Conservation (phyloP, 2,888 invertebrate species). For the Lordiphosa andalusiaca region DNA sequence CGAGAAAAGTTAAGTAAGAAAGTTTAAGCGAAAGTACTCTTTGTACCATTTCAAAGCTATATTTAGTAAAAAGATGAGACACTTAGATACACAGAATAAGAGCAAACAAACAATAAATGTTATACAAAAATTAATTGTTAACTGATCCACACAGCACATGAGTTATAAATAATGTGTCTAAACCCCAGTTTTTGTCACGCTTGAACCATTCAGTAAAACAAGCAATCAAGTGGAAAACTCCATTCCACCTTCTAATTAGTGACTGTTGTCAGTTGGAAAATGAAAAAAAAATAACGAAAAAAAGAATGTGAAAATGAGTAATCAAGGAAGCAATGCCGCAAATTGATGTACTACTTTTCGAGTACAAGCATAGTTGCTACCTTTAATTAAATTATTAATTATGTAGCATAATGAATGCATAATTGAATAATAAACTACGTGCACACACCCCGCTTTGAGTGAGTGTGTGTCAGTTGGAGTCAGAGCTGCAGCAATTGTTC, state of each 20-base stretch:
- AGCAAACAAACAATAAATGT: too few species aligned
- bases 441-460: constrained; percentile 8
- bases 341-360: constrained; percentile 41
- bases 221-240: too few species aligned
- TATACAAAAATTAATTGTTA: too few species aligned
- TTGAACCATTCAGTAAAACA: too few species aligned
- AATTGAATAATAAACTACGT: constrained; percentile 71
- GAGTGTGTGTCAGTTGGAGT: constrained; percentile 6
- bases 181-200: too few species aligned
- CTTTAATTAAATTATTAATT: constrained; percentile 72
- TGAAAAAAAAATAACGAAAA: constrained; percentile 5
- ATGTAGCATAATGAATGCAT: constrained; percentile 68
- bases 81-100: too few species aligned
- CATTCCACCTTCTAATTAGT: neutral
- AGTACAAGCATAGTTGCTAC: constrained; percentile 29
- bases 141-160: too few species aligned
- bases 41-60: too few species aligned
- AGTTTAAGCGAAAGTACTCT: too few species aligned
- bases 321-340: constrained; percentile 44
- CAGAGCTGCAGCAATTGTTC: constrained; percentile 20
- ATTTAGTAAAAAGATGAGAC: too few species aligned
- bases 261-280: neutral
- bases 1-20: too few species aligned
- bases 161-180: too few species aligned
- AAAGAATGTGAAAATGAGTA: constrained; percentile 39